phyloP scores from a whole-genome alignment of 2,888 invertebrate genomes.

The Myopa testacea region DNA sequence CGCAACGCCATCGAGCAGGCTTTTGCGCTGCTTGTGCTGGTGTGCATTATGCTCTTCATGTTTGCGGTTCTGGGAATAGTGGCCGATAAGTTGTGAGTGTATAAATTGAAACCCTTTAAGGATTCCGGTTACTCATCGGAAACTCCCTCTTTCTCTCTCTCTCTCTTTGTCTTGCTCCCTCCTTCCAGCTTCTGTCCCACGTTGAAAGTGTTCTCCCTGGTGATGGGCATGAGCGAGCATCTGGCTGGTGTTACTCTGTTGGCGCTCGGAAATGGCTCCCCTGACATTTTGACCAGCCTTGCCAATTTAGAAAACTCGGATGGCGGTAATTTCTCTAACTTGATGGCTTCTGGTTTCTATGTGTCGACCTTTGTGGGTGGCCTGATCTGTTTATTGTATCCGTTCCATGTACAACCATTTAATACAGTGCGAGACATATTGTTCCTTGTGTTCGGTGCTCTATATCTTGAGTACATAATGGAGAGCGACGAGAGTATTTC shows the following conservation, averaged over 20 bases:
- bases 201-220: conserved; percentile 68
- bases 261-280: conserved; percentile 79
- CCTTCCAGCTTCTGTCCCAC: conserved; percentile 70
- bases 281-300: conserved; percentile 76
- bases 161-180: background rate
- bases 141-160: background rate
- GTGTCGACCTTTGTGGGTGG: conserved; percentile 74
- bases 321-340: conserved; percentile 64
- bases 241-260: conserved; percentile 76
- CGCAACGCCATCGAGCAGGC: conserved; percentile 43
- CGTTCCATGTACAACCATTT: conserved; percentile 67
- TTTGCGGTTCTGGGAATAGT: conserved; percentile 71
- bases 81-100: conserved; percentile 72
- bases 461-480: conserved; percentile 51
- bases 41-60: conserved; percentile 63
- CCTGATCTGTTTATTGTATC: conserved; percentile 70
- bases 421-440: conserved; percentile 51
- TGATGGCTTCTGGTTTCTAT: conserved; percentile 74
- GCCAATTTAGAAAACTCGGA: conserved; percentile 64
- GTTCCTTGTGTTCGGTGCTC: conserved; percentile 52
- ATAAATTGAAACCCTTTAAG: background rate
- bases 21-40: conserved; percentile 42
- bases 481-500: conserved; percentile 48
- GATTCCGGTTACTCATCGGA: background rate
- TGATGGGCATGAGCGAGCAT: conserved; percentile 70